A percentile compares a stretch with the other conserved stretches of the same genome.
phyloP scores from a whole-genome alignment of 1,140 invertebrate genomes.

The Bombus picipes region DNA sequence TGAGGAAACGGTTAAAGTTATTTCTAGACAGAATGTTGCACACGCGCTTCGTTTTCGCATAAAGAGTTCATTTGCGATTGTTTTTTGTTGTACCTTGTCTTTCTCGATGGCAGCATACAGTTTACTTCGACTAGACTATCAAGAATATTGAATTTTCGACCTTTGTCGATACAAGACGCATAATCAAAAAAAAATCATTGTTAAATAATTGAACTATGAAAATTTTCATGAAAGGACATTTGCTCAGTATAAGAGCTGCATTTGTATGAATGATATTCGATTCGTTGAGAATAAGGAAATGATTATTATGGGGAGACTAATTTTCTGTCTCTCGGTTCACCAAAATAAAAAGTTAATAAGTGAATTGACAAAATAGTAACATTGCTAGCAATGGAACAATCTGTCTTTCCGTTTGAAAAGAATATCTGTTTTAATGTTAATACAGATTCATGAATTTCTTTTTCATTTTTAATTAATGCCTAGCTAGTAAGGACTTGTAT shows the following conservation, averaged over 20 bases:
- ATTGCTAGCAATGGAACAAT: background rate
- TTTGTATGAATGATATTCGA: background rate
- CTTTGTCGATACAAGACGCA: background rate
- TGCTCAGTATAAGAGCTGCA: background rate
- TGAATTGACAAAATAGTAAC: background rate
- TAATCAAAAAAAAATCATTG: slow-evolving; percentile 7
- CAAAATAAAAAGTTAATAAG: background rate
- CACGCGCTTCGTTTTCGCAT: slow-evolving; percentile 16
- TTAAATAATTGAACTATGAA: background rate
- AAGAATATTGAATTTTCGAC: background rate
- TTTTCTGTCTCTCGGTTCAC: background rate
- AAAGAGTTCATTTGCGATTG: slow-evolving; percentile 11
- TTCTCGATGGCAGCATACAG: slow-evolving; percentile 16
- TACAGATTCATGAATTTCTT: background rate
- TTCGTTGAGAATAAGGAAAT: background rate
- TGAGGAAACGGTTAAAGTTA: background rate
- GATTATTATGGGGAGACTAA: background rate
- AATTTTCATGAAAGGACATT: background rate
- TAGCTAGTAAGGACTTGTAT: background rate
- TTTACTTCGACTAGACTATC: slow-evolving; percentile 11
- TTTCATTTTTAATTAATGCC: background rate
- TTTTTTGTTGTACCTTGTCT: slow-evolving; percentile 19
- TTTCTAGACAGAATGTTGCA: background rate
- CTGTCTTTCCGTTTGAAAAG: background rate
- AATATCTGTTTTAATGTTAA: background rate